Evolutionary conservation across 92 coral and sea anemone species (phyloP).

Genomic region (Epizoanthus illoricatus): DNA sequence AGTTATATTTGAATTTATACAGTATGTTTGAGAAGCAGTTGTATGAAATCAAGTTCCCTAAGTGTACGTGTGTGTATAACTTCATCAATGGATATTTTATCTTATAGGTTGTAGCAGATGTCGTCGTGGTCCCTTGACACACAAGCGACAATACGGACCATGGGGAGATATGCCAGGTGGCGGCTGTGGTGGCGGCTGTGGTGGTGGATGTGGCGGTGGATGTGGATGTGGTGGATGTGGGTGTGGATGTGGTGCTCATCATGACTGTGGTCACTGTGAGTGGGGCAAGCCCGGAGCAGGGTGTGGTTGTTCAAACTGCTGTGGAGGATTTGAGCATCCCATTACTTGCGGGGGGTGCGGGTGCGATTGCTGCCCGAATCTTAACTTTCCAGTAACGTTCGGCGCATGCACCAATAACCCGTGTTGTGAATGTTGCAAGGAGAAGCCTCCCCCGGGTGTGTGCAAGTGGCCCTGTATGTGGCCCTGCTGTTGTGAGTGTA

Average conservation of each 20-base stretch:
- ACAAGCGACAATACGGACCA: conserved; percentile 66
- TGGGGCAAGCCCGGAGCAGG: conserved; percentile 71
- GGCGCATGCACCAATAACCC: conserved; percentile 87
- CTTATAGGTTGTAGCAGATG: conserved; percentile 47
- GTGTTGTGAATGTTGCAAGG: conserved; percentile 77
- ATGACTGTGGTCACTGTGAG: conserved; percentile 41
- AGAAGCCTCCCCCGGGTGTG: conserved; percentile 81
- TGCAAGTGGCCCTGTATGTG: conserved; percentile 94
- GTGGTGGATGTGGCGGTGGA: conserved; percentile 61
- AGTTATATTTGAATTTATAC: no score
- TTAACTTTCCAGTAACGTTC: conserved; percentile 76
- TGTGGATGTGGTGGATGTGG: conserved; percentile 58
- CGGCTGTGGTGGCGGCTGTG: conserved; percentile 63
- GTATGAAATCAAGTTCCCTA: no score
- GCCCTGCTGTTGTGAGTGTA: conserved; percentile 90
- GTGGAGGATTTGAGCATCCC: conserved; percentile 82
- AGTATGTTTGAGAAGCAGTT: no score
- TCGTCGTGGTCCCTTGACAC: conserved; percentile 48
- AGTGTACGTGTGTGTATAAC: no score
- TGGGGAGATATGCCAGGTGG: conserved; percentile 77
- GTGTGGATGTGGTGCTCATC: conserved; percentile 42
- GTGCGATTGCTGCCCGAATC: conserved; percentile 80
- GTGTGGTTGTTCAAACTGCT: conserved; percentile 78
- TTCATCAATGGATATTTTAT: conserved; percentile 8
- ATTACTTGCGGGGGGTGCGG: conserved; percentile 78